Evolutionary conservation across 2,888 invertebrate genomes (phyloP).

Genomic region (Prosapia bicincta): DNA sequence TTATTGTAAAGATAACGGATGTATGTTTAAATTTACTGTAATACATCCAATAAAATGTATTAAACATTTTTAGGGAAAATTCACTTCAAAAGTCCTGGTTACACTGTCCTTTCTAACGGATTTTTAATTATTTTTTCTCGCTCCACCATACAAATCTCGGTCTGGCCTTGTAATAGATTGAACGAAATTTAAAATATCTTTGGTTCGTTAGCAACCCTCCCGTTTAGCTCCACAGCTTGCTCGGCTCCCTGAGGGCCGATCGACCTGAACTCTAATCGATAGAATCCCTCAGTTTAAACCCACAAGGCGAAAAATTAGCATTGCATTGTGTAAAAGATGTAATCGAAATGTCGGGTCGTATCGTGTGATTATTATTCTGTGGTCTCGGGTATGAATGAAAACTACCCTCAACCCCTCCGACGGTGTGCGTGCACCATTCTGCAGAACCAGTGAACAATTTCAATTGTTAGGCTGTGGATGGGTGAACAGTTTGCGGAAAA

Average conservation of each 20-base stretch:
- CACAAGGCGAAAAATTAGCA: neutral
- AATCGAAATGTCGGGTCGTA: neutral
- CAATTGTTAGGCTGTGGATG: neutral
- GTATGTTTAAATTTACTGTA: no score
- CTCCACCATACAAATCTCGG: neutral
- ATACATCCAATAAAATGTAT: no score
- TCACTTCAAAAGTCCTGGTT: neutral
- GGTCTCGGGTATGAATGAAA: neutral
- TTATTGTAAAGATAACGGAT: no score
- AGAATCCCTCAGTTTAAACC: neutral
- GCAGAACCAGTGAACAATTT: neutral
- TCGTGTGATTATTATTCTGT: neutral
- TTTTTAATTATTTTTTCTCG: no score
- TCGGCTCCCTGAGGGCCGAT: neutral
- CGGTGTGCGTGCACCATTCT: neutral
- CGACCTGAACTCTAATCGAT: neutral
- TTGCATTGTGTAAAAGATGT: neutral
- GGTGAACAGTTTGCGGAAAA: neutral
- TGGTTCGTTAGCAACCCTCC: neutral
- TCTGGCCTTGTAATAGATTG: neutral
- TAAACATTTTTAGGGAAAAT: neutral
- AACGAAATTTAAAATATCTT: neutral
- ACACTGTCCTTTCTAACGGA: no score
- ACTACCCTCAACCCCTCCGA: neutral
- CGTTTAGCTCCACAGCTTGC: neutral